These are phyloP conservation scores for Yponomeuta plumbellus DNA, from an alignment of 2,888 invertebrate species.

Conservation along the genomic window DNA sequence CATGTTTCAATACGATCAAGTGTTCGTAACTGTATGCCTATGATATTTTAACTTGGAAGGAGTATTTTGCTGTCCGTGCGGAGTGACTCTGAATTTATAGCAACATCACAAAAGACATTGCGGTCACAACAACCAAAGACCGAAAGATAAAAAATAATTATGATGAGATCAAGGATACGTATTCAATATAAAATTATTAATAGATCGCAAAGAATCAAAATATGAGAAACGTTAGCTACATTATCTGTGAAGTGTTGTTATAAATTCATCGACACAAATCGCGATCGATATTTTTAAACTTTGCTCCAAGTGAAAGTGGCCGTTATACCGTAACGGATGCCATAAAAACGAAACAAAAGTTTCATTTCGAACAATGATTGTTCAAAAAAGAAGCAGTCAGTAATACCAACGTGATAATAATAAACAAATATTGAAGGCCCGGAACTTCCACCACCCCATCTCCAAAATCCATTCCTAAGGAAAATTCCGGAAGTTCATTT, in stretches of 20 bases:
- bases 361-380: neutral
- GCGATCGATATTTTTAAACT: neutral
- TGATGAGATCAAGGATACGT: neutral
- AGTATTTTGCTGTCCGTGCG: constrained; percentile 10
- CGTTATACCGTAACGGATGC: neutral
- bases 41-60: constrained; percentile 13
- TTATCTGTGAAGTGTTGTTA: neutral
- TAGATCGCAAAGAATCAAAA: neutral
- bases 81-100: neutral
- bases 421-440: neutral
- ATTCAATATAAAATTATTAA: neutral
- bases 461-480: neutral
- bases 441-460: neutral
- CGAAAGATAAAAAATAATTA: neutral
- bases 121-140: neutral
- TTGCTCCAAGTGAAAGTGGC: neutral
- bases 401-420: neutral
- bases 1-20: constrained; percentile 24
- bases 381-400: neutral
- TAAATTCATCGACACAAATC: neutral
- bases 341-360: neutral
- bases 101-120: neutral
- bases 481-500: neutral
- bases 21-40: constrained; percentile 10
- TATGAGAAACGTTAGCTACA: neutral